A percentile compares a stretch with the other conserved stretches of the same genome.
These are phyloP conservation scores for Physeter macrocephalus DNA, from an alignment of 2,113 vertebrate species.

Conservation along the genomic window DNA sequence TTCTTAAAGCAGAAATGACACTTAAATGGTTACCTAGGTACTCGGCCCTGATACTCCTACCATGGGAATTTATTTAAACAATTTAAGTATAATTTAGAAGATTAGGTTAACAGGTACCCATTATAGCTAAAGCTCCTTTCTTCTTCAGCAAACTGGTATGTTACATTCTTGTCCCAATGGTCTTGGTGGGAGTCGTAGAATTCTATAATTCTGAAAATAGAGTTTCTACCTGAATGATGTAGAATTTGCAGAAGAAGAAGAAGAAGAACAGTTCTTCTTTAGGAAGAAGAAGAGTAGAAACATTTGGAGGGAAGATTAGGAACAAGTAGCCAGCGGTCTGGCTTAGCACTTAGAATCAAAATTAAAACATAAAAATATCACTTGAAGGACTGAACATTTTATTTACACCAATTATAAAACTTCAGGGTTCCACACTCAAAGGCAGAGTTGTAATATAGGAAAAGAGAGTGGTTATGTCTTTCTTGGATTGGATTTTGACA, in stretches of 20 bases:
- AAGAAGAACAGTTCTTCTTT: no score
- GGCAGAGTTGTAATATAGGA: not conserved
- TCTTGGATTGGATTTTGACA: not conserved
- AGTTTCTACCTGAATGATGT: not conserved
- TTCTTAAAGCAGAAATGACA: conserved; percentile 3
- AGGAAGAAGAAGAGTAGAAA: not conserved
- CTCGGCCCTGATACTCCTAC: not conserved
- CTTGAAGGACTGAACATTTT: not conserved
- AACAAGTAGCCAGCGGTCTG: not conserved
- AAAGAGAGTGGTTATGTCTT: not conserved
- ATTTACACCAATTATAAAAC: not conserved
- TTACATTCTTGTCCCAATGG: not conserved
- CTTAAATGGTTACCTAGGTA: not conserved
- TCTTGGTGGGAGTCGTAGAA: not conserved
- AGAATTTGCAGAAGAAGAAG: not conserved
- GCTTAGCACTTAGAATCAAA: not conserved
- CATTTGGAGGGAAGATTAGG: not conserved
- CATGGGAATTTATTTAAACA: not conserved
- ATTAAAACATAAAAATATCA: not conserved
- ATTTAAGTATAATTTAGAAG: not conserved
- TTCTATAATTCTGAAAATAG: not conserved
- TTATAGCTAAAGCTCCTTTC: not conserved
- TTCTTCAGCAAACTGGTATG: not conserved
- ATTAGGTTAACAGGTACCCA: not conserved
- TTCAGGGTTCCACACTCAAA: not conserved